A percentile compares a stretch with the other conserved stretches of the same genome.
phyloP scores from a whole-genome alignment of 2,888 invertebrate genomes.

The Corythucha ciliata region DNA sequence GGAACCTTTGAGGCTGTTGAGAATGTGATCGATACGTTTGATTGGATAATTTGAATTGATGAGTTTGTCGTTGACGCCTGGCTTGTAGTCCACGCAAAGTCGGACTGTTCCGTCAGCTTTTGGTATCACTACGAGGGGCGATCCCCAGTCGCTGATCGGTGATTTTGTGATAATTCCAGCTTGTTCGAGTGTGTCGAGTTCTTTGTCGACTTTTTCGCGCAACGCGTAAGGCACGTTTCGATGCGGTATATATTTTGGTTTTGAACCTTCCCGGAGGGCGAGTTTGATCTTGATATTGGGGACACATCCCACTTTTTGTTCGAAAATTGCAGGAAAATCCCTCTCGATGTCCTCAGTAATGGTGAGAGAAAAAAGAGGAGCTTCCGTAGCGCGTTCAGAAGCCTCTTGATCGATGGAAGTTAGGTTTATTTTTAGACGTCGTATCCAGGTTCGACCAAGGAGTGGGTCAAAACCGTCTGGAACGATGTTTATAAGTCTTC shows the following conservation, averaged over 20 bases:
- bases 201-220: slow-evolving; percentile 1
- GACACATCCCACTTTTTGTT: slow-evolving; percentile 13
- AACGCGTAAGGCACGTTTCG: slow-evolving; percentile 18
- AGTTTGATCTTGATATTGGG: slow-evolving; percentile 12
- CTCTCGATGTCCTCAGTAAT: slow-evolving; percentile 14
- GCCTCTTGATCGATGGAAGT: neutral
- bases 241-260: slow-evolving; percentile 15
- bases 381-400: neutral
- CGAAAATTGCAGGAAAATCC: slow-evolving; percentile 11
- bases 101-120: slow-evolving; percentile 15
- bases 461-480: slow-evolving; percentile 5
- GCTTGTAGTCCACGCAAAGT: slow-evolving; percentile 14
- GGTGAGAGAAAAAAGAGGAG: neutral
- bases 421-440: slow-evolving; percentile 3
- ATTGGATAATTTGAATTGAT: slow-evolving; percentile 32
- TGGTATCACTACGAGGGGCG: slow-evolving; percentile 15
- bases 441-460: slow-evolving; percentile 7
- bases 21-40: slow-evolving; percentile 24
- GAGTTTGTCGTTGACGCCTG: slow-evolving; percentile 21
- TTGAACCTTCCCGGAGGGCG: slow-evolving; percentile 1
- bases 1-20: slow-evolving; percentile 13
- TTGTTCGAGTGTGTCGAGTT: neutral
- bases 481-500: slow-evolving; percentile 9
- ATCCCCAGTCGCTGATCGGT: slow-evolving; percentile 21
- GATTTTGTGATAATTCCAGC: slow-evolving; percentile 15